Base-by-base conservation (phyloP, 2,797 vertebrate genomes). In the Cossypha caffra region DNA sequence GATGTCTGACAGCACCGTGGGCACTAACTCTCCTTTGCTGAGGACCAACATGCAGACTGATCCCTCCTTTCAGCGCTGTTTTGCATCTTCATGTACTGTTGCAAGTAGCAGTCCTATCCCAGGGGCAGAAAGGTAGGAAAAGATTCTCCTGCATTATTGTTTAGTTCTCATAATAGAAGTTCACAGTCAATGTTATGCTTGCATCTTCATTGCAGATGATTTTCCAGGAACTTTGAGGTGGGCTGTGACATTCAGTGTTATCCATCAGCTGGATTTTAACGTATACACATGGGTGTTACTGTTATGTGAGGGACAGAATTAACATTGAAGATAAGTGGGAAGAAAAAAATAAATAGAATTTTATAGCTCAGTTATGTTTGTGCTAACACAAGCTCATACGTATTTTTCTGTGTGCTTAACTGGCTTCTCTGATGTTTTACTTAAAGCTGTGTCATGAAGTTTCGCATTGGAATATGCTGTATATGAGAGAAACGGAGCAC, bases 41-140 rank as follows among this genome's bases (percentile, higher is more conserved):
- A 97, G 96, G 73, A 78, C 98, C 3, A 98, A 98, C 3, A 81
- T 95, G 73, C 96, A 98, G 38, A 47, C 83, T 1, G 96, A 98
- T 42, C 77, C 98, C 45, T 95, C 96, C 86, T 98, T 98, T 93
- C 98, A 98, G 87, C 97, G 72, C 90, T 93, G 95, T 3, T 98
- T 98, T 51, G 75, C 91, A 7, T 93, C 99, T 43, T 77, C 98
- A 2, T 98, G 98, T 83, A 95, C 98, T 18, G 55, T 97, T 59
- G 96, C 98, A 37, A 95, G 87, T 59, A 97, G 95, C 43, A 97
- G 98, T 88, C 95, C 96, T 15, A 71, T 97, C 57, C 96, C 97
- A 63, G 97, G 95, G 58, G 96, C 96, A 92, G 98, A 99, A 87
- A 98, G 99, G 99, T 99, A 98, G 75, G 96, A 90, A 52, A 24